phyloP scores from a whole-genome alignment of 2,888 invertebrate species.

The Drosophila recens region DNA sequence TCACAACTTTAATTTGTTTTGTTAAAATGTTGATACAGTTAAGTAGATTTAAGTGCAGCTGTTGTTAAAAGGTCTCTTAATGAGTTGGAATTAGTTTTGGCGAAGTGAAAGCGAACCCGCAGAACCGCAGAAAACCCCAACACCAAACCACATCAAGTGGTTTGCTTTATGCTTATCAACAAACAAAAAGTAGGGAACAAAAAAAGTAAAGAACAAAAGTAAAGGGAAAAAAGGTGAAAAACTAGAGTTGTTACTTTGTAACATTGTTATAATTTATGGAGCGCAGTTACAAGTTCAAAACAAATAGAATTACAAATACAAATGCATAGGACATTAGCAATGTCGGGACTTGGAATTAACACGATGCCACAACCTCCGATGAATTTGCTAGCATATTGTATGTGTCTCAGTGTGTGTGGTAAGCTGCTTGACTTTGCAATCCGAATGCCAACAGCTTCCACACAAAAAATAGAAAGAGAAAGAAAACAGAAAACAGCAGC shows the following conservation, averaged over 20 bases:
- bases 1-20: constrained; percentile 35
- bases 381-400: constrained; percentile 53
- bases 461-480: constrained; percentile 6
- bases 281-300: constrained; percentile 60
- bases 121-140: constrained; percentile 23
- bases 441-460: constrained; percentile 72
- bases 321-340: constrained; percentile 67
- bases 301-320: constrained; percentile 65
- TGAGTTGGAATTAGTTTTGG: constrained; percentile 54
- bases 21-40: constrained; percentile 19
- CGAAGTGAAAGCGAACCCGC: constrained; percentile 23
- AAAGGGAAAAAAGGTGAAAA: neutral
- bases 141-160: constrained; percentile 55
- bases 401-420: constrained; percentile 45
- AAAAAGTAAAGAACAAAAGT: constrained; percentile 17
- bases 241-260: constrained; percentile 31
- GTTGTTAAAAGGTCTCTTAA: constrained; percentile 45
- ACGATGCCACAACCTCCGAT: constrained; percentile 53
- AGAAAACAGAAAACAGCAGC: constrained; percentile 44
- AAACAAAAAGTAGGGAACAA: too few relatives aligned
- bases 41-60: constrained; percentile 44
- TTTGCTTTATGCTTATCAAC: constrained; percentile 25
- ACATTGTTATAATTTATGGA: constrained; percentile 77
- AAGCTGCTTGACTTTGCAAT: constrained; percentile 76
- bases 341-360: constrained; percentile 64